Evolutionary conservation across 2,113 vertebrate species (phyloP).

Genomic region (Procapra przewalskii): DNA sequence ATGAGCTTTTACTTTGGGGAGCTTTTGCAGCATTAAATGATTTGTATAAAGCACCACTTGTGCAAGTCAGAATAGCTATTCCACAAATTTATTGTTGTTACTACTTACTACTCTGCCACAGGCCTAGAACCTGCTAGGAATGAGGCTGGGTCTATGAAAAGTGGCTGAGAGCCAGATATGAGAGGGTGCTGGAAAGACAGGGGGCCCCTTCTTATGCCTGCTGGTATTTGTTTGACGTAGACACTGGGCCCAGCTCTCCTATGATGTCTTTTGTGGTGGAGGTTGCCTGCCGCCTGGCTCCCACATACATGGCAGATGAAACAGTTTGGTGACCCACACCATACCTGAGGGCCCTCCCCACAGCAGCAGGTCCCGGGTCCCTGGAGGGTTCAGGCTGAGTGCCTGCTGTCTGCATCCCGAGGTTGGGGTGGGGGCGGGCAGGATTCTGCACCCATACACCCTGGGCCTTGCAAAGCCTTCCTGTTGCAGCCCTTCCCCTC

Average conservation of each 20-base stretch:
- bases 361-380: neutral
- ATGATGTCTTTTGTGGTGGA: neutral
- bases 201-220: neutral
- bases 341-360: neutral
- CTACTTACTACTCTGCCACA: neutral
- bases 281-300: neutral
- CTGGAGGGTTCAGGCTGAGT: neutral
- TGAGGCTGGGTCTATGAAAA: neutral
- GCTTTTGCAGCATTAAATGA: neutral
- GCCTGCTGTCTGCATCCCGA: neutral
- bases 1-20: neutral
- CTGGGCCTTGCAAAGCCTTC: neutral
- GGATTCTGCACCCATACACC: neutral
- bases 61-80: neutral
- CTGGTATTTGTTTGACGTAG: neutral
- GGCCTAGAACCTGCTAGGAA: neutral
- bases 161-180: too few species aligned
- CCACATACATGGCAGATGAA: accelerated
- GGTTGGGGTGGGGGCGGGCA: accelerated
- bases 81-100: neutral
- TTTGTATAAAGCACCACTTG: neutral
- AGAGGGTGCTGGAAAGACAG: neutral
- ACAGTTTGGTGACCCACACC: too few species aligned
- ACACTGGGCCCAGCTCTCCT: neutral
- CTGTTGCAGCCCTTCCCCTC: neutral